These are phyloP conservation scores for Lasioglossum malachurum DNA, from an alignment of 2,888 invertebrate genomes.

Conservation along the genomic window DNA sequence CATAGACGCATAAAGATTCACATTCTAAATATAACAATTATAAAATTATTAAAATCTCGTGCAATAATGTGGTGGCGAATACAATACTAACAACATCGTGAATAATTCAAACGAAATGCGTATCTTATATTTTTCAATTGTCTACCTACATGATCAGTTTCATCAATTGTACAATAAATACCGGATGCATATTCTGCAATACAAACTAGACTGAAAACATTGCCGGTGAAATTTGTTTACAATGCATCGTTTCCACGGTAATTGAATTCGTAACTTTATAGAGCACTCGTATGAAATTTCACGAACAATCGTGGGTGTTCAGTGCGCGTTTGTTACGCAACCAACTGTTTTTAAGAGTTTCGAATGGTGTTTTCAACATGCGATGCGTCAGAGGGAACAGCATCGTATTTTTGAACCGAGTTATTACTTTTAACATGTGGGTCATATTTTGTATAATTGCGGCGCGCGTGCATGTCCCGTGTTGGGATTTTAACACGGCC, in stretches of 20 bases:
- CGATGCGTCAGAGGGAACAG: background rate
- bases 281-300: background rate
- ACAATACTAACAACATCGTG: background rate
- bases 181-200: background rate
- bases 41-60: background rate
- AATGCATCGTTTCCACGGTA: background rate
- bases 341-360: background rate
- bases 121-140: background rate
- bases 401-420: background rate
- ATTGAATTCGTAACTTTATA: background rate
- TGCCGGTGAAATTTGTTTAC: background rate
- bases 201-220: background rate
- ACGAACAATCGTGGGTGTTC: background rate
- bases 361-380: background rate
- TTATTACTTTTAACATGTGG: constrained; percentile 1
- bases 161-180: background rate
- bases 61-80: background rate
- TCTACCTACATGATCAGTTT: background rate
- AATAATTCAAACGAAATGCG: background rate
- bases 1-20: too few species aligned
- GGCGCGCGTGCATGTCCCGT: background rate
- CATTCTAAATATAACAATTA: too few species aligned
- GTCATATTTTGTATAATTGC: background rate
- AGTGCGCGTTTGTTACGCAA: background rate
- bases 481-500: background rate